Evolutionary conservation across 2,113 vertebrate species (phyloP).

Genomic region (Nycticorax nycticorax): DNA sequence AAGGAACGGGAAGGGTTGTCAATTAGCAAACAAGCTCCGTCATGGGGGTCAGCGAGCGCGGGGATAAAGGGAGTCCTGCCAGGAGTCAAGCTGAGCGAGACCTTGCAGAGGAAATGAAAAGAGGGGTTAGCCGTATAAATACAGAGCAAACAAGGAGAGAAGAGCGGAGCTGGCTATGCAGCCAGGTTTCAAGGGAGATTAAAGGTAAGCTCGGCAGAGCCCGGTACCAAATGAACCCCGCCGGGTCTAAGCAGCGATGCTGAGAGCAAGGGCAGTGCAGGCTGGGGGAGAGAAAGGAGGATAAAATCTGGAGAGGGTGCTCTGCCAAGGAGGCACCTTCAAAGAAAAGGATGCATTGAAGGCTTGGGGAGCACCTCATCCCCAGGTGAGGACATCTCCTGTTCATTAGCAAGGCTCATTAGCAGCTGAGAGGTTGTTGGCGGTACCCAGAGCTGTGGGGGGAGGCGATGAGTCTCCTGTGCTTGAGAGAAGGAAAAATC

Average conservation of each 20-base stretch:
- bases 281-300: neutral
- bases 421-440: neutral
- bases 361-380: neutral
- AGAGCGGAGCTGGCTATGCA: neutral
- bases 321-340: neutral
- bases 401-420: conserved; percentile 22
- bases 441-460: neutral
- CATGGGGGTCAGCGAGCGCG: neutral
- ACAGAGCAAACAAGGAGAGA: neutral
- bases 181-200: neutral
- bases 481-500: neutral
- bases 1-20: neutral
- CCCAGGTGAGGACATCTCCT: neutral
- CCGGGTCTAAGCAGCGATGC: fast-evolving
- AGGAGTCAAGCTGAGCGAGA: conserved; percentile 22
- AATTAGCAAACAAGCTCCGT: neutral
- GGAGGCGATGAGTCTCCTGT: fast-evolving
- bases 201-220: neutral
- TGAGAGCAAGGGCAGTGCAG: neutral
- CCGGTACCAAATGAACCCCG: fast-evolving
- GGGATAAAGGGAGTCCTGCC: conserved; percentile 21
- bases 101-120: conserved; percentile 58
- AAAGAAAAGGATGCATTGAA: neutral
- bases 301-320: neutral
- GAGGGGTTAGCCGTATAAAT: neutral